These are phyloP conservation scores for Dryococelus australis DNA, from an alignment of 2,888 invertebrate species.

Conservation along the genomic window DNA sequence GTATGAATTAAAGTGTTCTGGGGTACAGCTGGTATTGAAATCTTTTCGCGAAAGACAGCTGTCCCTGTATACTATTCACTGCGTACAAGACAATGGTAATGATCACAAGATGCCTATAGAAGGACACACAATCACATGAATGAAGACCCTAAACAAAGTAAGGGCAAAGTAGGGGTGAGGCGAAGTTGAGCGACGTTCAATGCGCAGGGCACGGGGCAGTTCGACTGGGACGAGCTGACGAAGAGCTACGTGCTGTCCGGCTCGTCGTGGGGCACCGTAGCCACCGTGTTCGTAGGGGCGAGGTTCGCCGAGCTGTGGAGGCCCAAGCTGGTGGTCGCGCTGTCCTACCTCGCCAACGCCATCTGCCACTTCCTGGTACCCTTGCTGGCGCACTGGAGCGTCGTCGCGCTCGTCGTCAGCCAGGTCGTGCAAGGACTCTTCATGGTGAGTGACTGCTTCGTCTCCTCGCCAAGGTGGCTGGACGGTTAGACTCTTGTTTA, in stretches of 20 bases:
- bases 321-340: not conserved
- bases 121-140: too few species aligned
- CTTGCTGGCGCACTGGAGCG: not conserved
- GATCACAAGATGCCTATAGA: too few species aligned
- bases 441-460: not conserved
- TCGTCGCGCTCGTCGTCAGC: not conserved
- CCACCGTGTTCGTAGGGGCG: not conserved
- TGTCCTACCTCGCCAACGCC: slow-evolving; percentile 11
- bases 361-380: not conserved
- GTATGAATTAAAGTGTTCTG: too few species aligned
- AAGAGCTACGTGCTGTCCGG: slow-evolving; percentile 16
- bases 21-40: too few species aligned
- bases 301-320: not conserved
- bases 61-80: too few species aligned
- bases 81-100: too few species aligned
- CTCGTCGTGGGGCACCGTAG: not conserved
- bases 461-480: not conserved
- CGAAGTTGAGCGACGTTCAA: too few species aligned
- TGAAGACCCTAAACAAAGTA: too few species aligned
- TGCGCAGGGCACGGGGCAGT: not conserved
- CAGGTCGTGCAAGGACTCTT: not conserved
- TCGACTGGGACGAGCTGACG: not conserved
- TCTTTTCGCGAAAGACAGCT: too few species aligned
- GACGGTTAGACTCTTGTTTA: too few species aligned
- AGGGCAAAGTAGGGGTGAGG: too few species aligned